Base-by-base conservation (phyloP, 2,888 invertebrate species). In the Cataglyphis rosenhaueri region DNA sequence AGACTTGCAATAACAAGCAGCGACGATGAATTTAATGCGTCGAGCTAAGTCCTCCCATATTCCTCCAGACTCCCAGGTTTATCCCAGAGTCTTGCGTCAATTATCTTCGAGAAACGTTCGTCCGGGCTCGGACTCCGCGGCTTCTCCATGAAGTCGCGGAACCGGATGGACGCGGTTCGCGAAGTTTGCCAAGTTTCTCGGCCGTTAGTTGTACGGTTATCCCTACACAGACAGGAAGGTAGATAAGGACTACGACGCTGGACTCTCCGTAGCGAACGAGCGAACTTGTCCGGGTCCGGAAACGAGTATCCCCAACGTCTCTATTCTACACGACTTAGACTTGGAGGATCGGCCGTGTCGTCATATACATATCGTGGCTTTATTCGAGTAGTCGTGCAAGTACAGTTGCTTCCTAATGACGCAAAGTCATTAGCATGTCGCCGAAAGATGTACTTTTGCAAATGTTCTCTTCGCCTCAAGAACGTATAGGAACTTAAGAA, bases 191-290 rank as follows among this genome's bases (percentile, higher is more conserved):
- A 86, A 89, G 89, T 89, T 85, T n/a, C 81, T 61, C 41, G 85
- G 82, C 89, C 87, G 87, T 88, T 87, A 85, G 89, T 87, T 85
- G 81, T 66, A 70, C 74, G 86, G 71, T 82, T 89, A 89, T 89
- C 88, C 82, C 78, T 65, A 57, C 32, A 35, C 44, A 64, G 41
- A 79, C 21, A 25, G 68, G 55, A 38, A 68, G 78, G 64, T 76
- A 89, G 88, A 88, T 88, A 88, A 88, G 88, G 87, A 70, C 83
- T 78, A 82, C 81, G 79, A 68, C 79, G 75, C 76, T 71, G 78
- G 78, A 78, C 78, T 32, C 12, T 48, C 48, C 44, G 78, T 85
- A 73, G 81, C 83, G 89, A 89, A 88, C 75, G 87, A 84, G 84
- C 75, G 81, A 88, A 88, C 84, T 88, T 88, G 52, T 62, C 57